Evolutionary conservation across 2,113 vertebrate species (phyloP), one percentile per base, ranked within the genome.

Genomic region (Lepus americanus): DNA sequence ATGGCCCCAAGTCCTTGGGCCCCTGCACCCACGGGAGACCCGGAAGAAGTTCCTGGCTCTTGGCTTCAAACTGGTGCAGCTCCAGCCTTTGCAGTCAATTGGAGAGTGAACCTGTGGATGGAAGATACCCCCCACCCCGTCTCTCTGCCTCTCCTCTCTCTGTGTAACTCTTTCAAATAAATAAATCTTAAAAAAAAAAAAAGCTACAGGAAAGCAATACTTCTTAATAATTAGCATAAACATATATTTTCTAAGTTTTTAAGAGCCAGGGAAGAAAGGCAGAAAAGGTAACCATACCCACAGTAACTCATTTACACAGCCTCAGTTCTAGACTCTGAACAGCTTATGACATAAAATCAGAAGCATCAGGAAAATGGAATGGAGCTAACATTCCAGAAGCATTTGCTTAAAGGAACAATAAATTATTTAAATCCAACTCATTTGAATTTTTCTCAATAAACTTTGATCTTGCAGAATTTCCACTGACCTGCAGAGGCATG

Each of bases 331-430:
- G 31, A 85, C 90, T 88, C 64, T 92, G 55, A 81, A 31, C 51
- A 74, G 23, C 64, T 90, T 95, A 63, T 79, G 90, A 92, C 89
- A 83, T 55, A 94, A 1, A 64, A 83, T 53, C 79, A 87, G 66
- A 92, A 92, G 85, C 74, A 67, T 93, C 25, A 84, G 61, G 31
- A 85, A 90, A 92, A 3, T 9, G 49, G 76, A 96, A 97, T 82
- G 84, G 14, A 93, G 70, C 69, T 88, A 74, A 88, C 89, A 94
- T 95, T 96, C 94, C 81, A 92, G 79, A 92, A 95, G 29, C 73
- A 19, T 70, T 89, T 33, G 33, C 36, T 64, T 83, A 80, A 86
- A 94, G 76, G n/a, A 7, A 81, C 92, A 90, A 85, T 39, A 84
- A 92, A 76, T 70, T 8, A 23, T 63, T 95, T 63, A 55, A 25